Base-by-base conservation (phyloP, 2,113 vertebrate genomes). In the Mola mola region DNA sequence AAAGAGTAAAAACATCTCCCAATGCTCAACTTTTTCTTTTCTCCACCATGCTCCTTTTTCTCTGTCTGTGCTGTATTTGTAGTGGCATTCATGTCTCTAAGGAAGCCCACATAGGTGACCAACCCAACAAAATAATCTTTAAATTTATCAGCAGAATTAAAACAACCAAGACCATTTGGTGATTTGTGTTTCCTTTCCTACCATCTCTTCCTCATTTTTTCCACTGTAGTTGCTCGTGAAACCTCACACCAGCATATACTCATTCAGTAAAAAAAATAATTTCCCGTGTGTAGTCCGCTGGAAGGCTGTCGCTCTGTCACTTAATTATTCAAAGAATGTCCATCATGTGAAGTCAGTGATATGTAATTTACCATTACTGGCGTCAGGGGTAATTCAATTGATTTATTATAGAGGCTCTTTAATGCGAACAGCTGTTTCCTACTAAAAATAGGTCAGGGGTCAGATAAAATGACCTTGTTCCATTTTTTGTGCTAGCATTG, bases 351-450 rank as follows among this genome's bases (percentile, higher is more conserved):
- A 87, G 85, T 89, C 89, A 77, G 85, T 44, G 58, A 84, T 86
- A 86, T 90, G 90, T 88, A 72, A 89, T 90, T 88, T 79, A 86
- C 76, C 61, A 52, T 67, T 62, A 36, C 62, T 81, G 75, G 79
- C 70, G 58, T 86, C 76, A 71, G 79, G 49, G 73, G 16, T 63
- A 15, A 31, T 8, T 53, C 74, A 46, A 67, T 86, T 81, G 87
- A 89, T 89, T 89, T 90, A 89, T 88, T 84, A 84, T 71, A 66
- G 78, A 66, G 28, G 53, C 26, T 51, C 58, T 79, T 87, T 88
- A 83, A 86, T 87, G 83, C 65, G 78, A 85, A 78, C 90, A 90
- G 89, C 90, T 90, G 90, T 85, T 88, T 86, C 79, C 83, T 89
- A 83, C 84, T 89, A 79, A 84, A 88, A 84, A 86, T 87, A 79